Evolutionary conservation across 2,113 vertebrate genomes (phyloP), one percentile per base, ranked within the genome.

Genomic region (Hystrix brachyura): DNA sequence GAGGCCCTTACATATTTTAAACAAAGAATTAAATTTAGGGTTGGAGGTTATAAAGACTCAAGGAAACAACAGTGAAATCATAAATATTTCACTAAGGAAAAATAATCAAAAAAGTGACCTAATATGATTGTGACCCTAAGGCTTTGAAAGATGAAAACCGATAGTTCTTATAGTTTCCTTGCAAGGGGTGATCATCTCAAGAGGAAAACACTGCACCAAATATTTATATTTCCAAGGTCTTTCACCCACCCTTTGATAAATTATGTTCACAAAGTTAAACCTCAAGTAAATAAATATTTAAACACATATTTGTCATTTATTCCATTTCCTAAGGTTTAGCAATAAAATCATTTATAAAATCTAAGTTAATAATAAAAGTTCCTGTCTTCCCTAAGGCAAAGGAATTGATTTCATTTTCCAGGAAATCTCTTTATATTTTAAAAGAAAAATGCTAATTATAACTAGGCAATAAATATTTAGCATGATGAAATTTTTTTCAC

Each of bases 321-420:
- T 55, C 74, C 46, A 87, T 90, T 80, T 96, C 34, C 80, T 96
- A 5, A 79, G 8, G 46, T 43, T 95, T 92, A 87, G 53, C 62
- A 87, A 72, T 87, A 94, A 43, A 93, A 72, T 83, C 51, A 92
- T 48, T 82, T 94, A 93, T 74, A 90, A 94, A 94, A 90, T 59
- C 72, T 92, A 96, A 82, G 38, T 82, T 96, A 95, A 94, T 84
- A 96, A 87, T 89, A 65, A 89, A 97, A 96, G 80, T 51, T 82
- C 19, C 48, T 65, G 12, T 91, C 32, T 78, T 96, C n/a, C 60
- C 79, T 65, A 86, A 0, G 55, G 55, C 83, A 92, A 87, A 74
- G 91, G 25, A 72, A 21, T 59, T 89, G 12, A 79, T 79, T 67
- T 79, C 4, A 79, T 72, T 96, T 95, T 93, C 72, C 86, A 96